These are phyloP conservation scores for Odontophorus gujanensis DNA, from an alignment of 2,113 vertebrate genomes.

Conservation along the genomic window DNA sequence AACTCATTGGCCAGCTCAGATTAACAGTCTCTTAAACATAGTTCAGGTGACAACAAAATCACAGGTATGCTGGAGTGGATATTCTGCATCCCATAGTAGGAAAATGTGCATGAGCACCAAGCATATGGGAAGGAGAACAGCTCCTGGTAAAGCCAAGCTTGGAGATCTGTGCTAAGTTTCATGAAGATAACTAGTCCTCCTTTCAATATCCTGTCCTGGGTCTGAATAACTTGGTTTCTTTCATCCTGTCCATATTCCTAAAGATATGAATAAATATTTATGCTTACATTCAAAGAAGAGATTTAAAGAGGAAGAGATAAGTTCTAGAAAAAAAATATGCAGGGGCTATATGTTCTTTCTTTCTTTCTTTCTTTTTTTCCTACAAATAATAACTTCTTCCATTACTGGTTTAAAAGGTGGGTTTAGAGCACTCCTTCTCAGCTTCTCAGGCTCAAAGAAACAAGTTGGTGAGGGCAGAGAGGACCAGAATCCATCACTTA, in stretches of 20 bases:
- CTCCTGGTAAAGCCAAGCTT: background rate
- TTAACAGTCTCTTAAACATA: background rate
- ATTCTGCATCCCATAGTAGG: background rate
- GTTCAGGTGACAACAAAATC: background rate
- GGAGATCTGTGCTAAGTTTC: background rate
- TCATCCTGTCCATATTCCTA: background rate
- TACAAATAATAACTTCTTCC: background rate
- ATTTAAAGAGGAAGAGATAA: background rate
- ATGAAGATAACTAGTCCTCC: background rate
- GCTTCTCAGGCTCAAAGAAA: background rate
- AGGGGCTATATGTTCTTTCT: background rate
- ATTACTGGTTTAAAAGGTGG: background rate
- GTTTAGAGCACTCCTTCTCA: background rate
- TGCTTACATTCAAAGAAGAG: background rate
- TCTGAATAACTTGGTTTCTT: background rate
- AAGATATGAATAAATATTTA: background rate
- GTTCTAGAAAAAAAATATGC: background rate
- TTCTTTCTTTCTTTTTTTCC: background rate
- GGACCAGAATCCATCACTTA: background rate
- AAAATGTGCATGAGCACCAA: too few species aligned
- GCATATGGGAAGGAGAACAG: background rate
- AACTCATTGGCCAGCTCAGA: background rate
- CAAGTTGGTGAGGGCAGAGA: too few species aligned
- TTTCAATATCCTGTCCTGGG: background rate
- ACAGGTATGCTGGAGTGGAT: fast-evolving